These are phyloP conservation scores for Syrista parreyssii DNA, from an alignment of 2,888 invertebrate genomes.

Conservation along the genomic window DNA sequence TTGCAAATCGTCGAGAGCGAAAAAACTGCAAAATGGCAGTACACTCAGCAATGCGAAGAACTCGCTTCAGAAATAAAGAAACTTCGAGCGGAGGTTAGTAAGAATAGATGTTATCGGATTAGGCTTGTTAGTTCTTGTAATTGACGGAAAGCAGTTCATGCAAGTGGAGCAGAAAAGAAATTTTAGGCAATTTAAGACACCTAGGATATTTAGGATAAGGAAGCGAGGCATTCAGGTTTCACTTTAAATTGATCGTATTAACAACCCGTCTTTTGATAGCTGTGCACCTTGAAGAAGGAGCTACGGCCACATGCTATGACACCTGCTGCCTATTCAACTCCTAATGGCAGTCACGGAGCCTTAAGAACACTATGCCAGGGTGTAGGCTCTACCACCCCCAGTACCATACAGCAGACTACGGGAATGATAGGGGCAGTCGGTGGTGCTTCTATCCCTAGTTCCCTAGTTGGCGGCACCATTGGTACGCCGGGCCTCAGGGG, in stretches of 20 bases:
- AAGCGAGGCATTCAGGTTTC: neutral
- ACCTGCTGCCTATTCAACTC: conserved; percentile 38
- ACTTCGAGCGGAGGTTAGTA: conserved; percentile 82
- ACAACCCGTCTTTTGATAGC: conserved; percentile 66
- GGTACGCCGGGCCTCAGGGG: conserved; percentile 56
- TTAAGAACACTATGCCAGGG: conserved; percentile 50
- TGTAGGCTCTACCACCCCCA: conserved; percentile 31
- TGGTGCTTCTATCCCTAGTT: neutral
- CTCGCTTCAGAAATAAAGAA: conserved; percentile 90
- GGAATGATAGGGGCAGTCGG: conserved; percentile 25
- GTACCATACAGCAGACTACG: conserved; percentile 22
- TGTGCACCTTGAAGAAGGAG: conserved; percentile 85
- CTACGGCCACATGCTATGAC: conserved; percentile 70
- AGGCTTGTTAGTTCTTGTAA: neutral
- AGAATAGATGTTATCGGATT: neutral
- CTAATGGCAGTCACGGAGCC: conserved; percentile 13
- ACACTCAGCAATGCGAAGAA: conserved; percentile 92
- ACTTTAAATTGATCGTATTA: neutral
- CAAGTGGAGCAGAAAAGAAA: neutral
- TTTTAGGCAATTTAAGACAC: neutral
- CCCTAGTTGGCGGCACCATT: conserved; percentile 49
- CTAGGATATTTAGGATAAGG: neutral
- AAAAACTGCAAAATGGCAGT: conserved; percentile 93
- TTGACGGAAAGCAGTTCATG: neutral
- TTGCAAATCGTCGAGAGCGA: conserved; percentile 92